Base-by-base conservation (phyloP, 1,140 invertebrate genomes). In the Cryptotermes secundus region DNA sequence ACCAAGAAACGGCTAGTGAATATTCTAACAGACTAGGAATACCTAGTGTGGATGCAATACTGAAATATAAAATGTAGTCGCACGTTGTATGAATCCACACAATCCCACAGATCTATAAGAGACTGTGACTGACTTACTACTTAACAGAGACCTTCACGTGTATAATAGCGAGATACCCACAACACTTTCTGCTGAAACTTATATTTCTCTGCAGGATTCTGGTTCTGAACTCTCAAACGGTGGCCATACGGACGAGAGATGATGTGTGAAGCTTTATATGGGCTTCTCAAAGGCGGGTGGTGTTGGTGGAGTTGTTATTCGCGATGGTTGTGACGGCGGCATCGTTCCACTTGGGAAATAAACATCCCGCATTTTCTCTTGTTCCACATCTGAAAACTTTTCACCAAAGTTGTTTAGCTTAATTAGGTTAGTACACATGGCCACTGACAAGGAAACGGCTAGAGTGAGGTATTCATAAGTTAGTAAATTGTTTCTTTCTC, bases 381-480 rank as follows among this genome's bases (percentile, higher is more conserved):
- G 26, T 72, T 72, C 1, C 26, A 26, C n/a, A 31, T 12, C 10
- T 31, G n/a, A 72, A n/a, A 72, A 72, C 7, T 72, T 72, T 72
- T 31, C 59, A 12, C 59, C 10, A 31, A 72, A 72, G 26, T 72
- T 72, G 59, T 72, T 72, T 72, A 72, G 59, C 59, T 26, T 72
- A 72, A 72, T 72, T 72, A 72, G 59, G 59, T 72, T 72, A 72
- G 59, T 31, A 72, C 59, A 72, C 59, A 72, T 72, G 31, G 59
- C 59, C 14, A 72, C 59, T 72, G 59, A n/a, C 45, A 49, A 72
- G 59, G 26, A 31, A 72, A n/a, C 9, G 14, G 3, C 26, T 49
- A 49, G 16, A 49, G 14, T 49, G 45, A n/a, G n/a, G 9, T 9
- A 31, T 72, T 72, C 59, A n/a, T 16, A 31, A 72, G 59, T 72